Evolutionary conservation across 2,113 vertebrate species (phyloP).

Genomic region (Mus musculus): DNA sequence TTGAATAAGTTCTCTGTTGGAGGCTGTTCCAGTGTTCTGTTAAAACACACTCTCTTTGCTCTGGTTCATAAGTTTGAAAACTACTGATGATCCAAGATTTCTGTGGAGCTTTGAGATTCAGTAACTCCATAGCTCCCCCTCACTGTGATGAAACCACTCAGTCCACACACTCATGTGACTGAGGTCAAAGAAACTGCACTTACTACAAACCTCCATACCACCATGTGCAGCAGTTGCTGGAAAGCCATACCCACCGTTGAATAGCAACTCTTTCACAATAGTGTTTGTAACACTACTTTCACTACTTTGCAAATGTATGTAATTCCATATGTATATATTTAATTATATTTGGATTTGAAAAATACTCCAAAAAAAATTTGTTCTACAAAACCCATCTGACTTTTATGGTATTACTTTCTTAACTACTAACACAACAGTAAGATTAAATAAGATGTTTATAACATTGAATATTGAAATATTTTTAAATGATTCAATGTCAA

Average conservation of each 20-base stretch:
- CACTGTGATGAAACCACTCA: not conserved
- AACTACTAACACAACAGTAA: constrained; percentile 11
- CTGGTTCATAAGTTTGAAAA: constrained; percentile 20
- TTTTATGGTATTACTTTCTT: not conserved
- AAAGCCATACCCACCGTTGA: not conserved
- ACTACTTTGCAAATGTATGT: not conserved
- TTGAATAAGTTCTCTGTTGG: not conserved
- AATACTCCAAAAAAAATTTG: constrained; percentile 13
- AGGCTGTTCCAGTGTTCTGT: not conserved
- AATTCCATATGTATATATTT: not conserved
- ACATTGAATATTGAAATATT: not conserved
- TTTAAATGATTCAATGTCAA: not conserved
- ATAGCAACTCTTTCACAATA: not conserved
- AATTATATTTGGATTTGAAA: constrained; percentile 27
- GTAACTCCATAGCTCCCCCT: not conserved
- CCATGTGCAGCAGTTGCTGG: not conserved
- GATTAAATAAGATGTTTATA: not conserved
- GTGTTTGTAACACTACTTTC: not conserved
- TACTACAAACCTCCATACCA: not conserved
- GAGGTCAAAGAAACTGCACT: not conserved
- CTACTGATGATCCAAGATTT: not conserved
- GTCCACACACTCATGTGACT: not conserved
- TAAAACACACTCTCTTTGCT: not conserved
- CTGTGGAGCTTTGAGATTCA: not conserved
- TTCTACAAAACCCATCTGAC: not conserved